Conservation (phyloP, 2,888 invertebrate species). For the Drosophila fungiperda region DNA sequence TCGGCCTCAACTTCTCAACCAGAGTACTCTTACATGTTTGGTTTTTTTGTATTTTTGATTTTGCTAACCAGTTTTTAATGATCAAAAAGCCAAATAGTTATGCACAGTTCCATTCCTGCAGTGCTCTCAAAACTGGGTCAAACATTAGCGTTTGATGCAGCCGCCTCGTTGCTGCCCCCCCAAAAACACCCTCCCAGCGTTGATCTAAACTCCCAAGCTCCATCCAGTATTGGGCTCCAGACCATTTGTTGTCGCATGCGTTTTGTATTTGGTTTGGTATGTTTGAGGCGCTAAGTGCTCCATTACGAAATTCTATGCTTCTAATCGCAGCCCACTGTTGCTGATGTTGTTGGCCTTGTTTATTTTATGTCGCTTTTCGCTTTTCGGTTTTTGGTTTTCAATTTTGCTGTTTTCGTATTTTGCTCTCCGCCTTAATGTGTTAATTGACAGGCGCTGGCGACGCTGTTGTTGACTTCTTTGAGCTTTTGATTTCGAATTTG, state of each 20-base stretch:
- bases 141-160: slow-evolving; percentile 71
- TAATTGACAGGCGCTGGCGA: slow-evolving; percentile 70
- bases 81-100: slow-evolving; percentile 67
- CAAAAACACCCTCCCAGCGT: not conserved
- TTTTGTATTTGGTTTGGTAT: slow-evolving; percentile 27
- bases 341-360: slow-evolving; percentile 64
- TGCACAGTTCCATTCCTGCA: slow-evolving; percentile 76
- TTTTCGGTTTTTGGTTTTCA: slow-evolving; percentile 35
- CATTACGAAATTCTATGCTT: slow-evolving; percentile 81
- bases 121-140: slow-evolving; percentile 75
- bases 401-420: slow-evolving; percentile 46
- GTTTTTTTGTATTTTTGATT: slow-evolving; percentile 34
- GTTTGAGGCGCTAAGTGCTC: slow-evolving; percentile 70
- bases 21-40: slow-evolving; percentile 20
- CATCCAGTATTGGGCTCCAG: slow-evolving; percentile 22
- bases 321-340: slow-evolving; percentile 63
- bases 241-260: slow-evolving; percentile 16
- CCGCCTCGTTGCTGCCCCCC: slow-evolving; percentile 34
- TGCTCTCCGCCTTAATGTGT: slow-evolving; percentile 71
- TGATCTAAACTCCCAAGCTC: slow-evolving; percentile 11
- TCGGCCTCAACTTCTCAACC: not conserved
- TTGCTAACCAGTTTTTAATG: slow-evolving; percentile 82
- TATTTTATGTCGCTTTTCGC: slow-evolving; percentile 47
- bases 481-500: slow-evolving; percentile 53
- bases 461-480: slow-evolving; percentile 48